Evolutionary conservation across 2,113 vertebrate genomes (phyloP).

Genomic region (Corvus moneduloides): DNA sequence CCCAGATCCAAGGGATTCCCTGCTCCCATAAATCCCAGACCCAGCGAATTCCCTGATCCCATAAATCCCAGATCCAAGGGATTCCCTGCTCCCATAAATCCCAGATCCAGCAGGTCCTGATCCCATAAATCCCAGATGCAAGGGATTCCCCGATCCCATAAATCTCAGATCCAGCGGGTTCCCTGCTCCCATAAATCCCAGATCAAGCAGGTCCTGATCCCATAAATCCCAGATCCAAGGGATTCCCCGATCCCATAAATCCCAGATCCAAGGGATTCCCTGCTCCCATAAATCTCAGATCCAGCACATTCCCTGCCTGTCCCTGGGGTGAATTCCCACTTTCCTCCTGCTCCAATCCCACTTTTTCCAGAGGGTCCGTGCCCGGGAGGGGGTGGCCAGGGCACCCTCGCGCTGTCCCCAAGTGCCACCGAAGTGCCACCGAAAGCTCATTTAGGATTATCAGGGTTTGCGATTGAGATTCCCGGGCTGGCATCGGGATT

Average conservation of each 20-base stretch:
- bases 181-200: no score
- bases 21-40: neutral
- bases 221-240: neutral
- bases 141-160: neutral
- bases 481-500: neutral
- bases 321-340: no score
- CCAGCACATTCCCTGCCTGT: neutral
- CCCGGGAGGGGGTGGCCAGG: neutral
- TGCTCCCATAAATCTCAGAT: neutral
- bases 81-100: no score
- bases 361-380: neutral
- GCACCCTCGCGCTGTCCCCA: neutral
- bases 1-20: no score
- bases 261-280: neutral
- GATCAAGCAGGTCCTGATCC: no score
- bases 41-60: no score
- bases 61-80: neutral
- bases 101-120: no score
- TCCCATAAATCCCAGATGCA: neutral
- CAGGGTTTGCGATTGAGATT: fast-evolving
- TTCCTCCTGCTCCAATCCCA: neutral
- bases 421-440: neutral
- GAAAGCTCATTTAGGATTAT: neutral
- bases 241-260: no score
- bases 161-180: neutral